Conservation (phyloP, 2,888 invertebrate species). For the Gymnoscelis rufifasciata region DNA sequence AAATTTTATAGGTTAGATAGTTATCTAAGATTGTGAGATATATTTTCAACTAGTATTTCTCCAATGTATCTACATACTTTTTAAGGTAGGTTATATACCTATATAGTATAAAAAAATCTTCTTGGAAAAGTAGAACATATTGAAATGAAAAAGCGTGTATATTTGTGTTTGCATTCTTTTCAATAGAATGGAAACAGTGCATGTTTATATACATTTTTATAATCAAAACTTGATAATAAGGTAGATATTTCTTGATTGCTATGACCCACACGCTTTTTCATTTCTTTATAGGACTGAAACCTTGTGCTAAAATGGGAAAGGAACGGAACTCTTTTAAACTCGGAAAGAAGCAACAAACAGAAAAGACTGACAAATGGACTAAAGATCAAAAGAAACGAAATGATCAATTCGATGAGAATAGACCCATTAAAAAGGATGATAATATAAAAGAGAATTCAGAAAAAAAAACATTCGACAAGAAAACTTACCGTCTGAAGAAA, state of each 20-base stretch:
- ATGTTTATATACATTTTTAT: constrained; percentile 5
- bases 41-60: too few relatives aligned
- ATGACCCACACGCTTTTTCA: constrained; percentile 70
- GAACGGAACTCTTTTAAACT: constrained; percentile 53
- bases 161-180: constrained; percentile 10
- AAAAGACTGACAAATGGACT: constrained; percentile 17
- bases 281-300: constrained; percentile 69
- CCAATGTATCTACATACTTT: too few relatives aligned
- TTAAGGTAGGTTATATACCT: not conserved
- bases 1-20: too few relatives aligned
- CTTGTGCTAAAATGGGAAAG: constrained; percentile 50
- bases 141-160: constrained; percentile 67
- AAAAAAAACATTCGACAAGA: constrained; percentile 83
- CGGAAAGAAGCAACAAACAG: constrained; percentile 41
- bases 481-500: constrained; percentile 81
- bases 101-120: too few relatives aligned
- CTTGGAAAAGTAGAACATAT: constrained; percentile 10
- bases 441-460: constrained; percentile 31
- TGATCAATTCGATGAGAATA: constrained; percentile 49
- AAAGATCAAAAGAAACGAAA: constrained; percentile 38
- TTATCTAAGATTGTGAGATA: too few relatives aligned
- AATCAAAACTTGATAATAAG: not conserved
- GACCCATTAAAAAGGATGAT: constrained; percentile 26
- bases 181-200: constrained; percentile 2
- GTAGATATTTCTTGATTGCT: constrained; percentile 26